Conservation (phyloP, 2,113 vertebrate species). For the Cebus imitator region DNA sequence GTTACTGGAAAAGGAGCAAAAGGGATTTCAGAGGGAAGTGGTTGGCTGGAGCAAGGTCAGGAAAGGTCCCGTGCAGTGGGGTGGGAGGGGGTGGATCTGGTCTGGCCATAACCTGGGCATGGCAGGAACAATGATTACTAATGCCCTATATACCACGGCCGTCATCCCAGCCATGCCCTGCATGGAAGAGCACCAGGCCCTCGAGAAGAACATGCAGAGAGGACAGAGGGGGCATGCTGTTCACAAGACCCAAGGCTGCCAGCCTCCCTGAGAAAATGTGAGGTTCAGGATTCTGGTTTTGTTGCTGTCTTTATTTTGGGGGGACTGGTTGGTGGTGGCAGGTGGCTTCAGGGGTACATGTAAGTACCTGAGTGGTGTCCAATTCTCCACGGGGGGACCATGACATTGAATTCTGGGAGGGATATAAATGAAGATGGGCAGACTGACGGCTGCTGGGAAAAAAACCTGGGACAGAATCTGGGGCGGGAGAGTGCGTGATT, state of each 20-base stretch:
- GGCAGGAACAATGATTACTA: background rate
- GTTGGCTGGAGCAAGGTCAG: background rate
- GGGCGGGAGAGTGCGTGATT: background rate
- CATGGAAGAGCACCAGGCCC: background rate
- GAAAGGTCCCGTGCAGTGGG: background rate
- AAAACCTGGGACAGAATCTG: background rate
- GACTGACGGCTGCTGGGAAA: background rate
- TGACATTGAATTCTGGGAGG: background rate
- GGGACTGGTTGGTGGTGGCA: background rate
- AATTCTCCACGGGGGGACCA: background rate
- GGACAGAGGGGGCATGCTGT: too few species aligned
- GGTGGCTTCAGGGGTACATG: background rate
- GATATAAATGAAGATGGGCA: background rate
- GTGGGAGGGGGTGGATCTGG: background rate
- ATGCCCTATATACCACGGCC: background rate
- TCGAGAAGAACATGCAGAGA: background rate
- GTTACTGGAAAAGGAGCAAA: background rate
- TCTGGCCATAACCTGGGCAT: background rate
- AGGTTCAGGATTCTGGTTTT: background rate
- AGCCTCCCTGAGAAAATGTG: background rate
- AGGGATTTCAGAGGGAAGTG: background rate
- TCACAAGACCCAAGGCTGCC: background rate
- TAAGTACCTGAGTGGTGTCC: background rate
- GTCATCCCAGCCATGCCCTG: background rate
- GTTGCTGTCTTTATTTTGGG: background rate